Base-by-base conservation (phyloP, 2,888 invertebrate genomes). In the Drosophila meridiana region DNA sequence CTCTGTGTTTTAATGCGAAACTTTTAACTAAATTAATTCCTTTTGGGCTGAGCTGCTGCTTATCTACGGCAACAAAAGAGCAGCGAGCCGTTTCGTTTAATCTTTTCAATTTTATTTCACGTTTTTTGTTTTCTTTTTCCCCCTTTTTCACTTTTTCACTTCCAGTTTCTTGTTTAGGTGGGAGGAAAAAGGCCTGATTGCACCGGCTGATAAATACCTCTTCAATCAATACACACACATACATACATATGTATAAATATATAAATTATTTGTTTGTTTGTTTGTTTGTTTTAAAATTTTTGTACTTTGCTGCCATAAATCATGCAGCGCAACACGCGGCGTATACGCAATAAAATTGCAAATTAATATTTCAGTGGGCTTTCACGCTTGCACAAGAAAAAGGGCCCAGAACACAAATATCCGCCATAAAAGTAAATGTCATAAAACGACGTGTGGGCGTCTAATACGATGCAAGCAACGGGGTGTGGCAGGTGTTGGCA, bases 21-120 rank as follows among this genome's bases (percentile, higher is more conserved):
- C 87, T 87, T 87, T 87, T 87, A 87, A 87, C 85, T 85, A 82
- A 85, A 87, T 87, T 87, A 87, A 87, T 89, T 87, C 82, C 85
- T 87, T 87, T 87, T 88, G 87, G 76, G 76, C 89, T 79, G 83
- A 69, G 74, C 73, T 77, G 71, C 76, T 73, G 80, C 78, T 81
- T 76, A 78, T 71, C 81, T 75, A 32, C 62, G 56, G 82, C 65
- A 43, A 56, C 36, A 57, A 64, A 50, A 53, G 85, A 77, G 76
- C 89, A 89, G 73, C 60, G 72, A 73, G 79, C 78, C 79, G 81
- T 84, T 89, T 89, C 76, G 83, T 79, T 87, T 86, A 86, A 86
- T 83, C 80, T 88, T 78, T 77, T 82, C 70, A 72, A 71, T 78
- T 64, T 67, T 30, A 56, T 56, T 56, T 56, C 40, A 56, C 56